Conservation (phyloP, 2,888 invertebrate genomes). For the Diarsia brunnea region DNA sequence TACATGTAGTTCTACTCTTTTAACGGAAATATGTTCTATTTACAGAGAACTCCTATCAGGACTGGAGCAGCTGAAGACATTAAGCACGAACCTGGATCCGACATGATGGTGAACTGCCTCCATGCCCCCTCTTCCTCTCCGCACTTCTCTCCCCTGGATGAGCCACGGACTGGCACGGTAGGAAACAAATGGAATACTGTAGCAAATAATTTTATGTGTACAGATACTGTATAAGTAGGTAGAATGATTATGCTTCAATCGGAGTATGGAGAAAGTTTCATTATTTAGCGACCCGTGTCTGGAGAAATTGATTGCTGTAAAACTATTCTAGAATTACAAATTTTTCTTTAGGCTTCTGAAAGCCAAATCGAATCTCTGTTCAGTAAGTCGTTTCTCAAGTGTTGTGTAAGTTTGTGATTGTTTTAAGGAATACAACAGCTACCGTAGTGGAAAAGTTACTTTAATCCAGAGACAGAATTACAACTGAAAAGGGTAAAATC, state of each 20-base stretch:
- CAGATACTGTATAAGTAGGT: neutral
- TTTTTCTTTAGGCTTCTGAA: neutral
- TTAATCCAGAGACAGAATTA: neutral
- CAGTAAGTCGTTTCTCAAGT: neutral
- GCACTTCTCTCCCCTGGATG: slow-evolving; percentile 26
- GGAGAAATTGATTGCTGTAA: neutral
- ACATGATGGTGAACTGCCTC: slow-evolving; percentile 76
- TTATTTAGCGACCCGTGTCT: too few species aligned
- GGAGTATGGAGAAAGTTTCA: neutral
- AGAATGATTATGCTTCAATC: neutral
- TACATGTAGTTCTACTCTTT: neutral
- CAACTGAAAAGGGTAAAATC: too few species aligned
- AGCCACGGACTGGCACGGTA: slow-evolving; percentile 29
- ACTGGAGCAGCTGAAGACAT: slow-evolving; percentile 81
- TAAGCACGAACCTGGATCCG: slow-evolving; percentile 83
- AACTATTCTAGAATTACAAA: neutral
- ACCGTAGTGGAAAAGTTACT: neutral
- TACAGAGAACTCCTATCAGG: slow-evolving; percentile 86
- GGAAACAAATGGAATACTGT: slow-evolving; percentile 53
- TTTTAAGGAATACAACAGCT: neutral
- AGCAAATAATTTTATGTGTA: neutral
- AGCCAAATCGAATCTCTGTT: neutral
- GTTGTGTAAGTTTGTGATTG: neutral
- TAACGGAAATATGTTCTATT: neutral
- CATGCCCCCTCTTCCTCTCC: neutral